Evolutionary conservation across 2,113 vertebrate genomes (phyloP).

Genomic region (Microcebus ravelobensis): DNA sequence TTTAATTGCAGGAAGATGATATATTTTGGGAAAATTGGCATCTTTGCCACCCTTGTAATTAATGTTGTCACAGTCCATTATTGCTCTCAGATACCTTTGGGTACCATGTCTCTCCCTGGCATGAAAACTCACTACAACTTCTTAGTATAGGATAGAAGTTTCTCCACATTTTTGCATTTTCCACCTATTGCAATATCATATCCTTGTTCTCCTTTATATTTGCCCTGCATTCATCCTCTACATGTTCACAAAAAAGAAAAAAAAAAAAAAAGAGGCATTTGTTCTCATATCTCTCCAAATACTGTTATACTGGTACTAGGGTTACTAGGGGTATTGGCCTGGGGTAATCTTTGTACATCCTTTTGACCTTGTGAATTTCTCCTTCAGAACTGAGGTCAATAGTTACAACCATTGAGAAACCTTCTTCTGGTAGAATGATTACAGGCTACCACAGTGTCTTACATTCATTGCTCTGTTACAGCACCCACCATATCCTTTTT

Average conservation of each 20-base stretch:
- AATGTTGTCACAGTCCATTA: neutral
- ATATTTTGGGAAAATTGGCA: conserved; percentile 17
- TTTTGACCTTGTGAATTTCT: neutral
- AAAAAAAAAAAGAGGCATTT: neutral
- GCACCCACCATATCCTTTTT: neutral
- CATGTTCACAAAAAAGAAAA: neutral
- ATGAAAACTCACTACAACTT: neutral
- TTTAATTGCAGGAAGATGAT: conserved; percentile 42
- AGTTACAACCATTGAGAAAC: neutral
- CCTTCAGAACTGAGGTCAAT: neutral
- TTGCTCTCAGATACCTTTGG: neutral
- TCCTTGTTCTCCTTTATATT: neutral
- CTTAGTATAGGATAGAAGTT: neutral
- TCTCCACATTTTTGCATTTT: neutral
- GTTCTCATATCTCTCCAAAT: neutral
- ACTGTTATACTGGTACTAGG: neutral
- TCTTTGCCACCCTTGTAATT: conserved; percentile 29
- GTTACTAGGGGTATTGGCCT: neutral
- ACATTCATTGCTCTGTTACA: neutral
- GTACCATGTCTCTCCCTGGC: neutral
- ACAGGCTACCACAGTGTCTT: neutral
- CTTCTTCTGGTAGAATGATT: neutral
- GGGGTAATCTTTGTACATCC: accelerated
- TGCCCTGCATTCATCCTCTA: neutral
- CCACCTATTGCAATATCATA: neutral